These are phyloP conservation scores for Pseudomyrmex dendroicus DNA, from an alignment of 1,140 invertebrate species.

Conservation along the genomic window DNA sequence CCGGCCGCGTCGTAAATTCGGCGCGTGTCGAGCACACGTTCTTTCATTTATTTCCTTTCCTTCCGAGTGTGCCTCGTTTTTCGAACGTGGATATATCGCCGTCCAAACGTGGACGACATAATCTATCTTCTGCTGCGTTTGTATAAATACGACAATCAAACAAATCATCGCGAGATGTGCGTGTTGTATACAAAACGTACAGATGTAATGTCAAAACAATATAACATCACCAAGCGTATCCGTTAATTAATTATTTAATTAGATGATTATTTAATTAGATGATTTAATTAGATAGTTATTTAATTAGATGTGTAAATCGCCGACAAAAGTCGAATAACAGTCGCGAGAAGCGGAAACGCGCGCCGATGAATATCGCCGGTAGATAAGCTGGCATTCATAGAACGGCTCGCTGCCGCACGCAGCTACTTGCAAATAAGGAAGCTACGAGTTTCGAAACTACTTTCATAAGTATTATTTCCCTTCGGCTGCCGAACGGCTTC, in stretches of 20 bases:
- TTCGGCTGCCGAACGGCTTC: constrained; percentile 51
- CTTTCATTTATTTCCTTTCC: constrained; percentile 24
- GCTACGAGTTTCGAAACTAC: constrained; percentile 46
- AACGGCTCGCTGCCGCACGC: constrained; percentile 1
- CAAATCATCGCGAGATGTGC: background rate
- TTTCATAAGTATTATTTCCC: constrained; percentile 56
- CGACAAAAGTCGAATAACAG: background rate
- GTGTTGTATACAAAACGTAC: no score
- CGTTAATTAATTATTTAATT: no score
- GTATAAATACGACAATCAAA: background rate
- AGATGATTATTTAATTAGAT: no score
- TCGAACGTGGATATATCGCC: background rate
- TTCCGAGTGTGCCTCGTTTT: background rate
- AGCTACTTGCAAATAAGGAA: constrained; percentile 40
- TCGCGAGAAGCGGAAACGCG: background rate
- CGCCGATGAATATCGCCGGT: background rate
- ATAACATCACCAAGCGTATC: no score
- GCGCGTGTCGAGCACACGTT: background rate
- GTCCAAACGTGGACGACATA: background rate
- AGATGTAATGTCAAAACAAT: no score
- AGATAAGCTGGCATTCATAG: constrained; percentile 7
- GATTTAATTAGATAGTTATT: no score
- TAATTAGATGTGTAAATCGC: no score
- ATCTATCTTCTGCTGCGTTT: background rate
- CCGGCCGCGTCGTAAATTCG: background rate